Percentiles rank a stretch among this genome's conserved stretches.
Evolutionary conservation across 2,888 invertebrate genomes (phyloP).

Genomic region (Caradrina kadenii): DNA sequence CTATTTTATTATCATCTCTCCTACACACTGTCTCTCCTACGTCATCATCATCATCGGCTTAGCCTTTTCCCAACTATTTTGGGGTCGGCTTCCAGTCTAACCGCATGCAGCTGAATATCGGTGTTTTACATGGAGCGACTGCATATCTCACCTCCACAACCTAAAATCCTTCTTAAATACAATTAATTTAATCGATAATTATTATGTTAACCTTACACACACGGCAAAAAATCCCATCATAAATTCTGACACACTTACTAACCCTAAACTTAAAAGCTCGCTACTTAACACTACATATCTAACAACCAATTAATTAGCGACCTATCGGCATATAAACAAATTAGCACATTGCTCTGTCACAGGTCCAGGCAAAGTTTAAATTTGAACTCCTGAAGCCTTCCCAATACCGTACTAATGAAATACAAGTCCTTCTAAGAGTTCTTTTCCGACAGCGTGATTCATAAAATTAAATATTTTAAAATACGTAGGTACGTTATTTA

Average conservation of each 20-base stretch:
- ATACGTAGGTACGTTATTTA: too few relatives aligned
- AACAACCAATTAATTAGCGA: constrained; percentile 32
- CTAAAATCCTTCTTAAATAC: not conserved
- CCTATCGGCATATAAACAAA: constrained; percentile 30
- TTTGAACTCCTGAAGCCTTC: not conserved
- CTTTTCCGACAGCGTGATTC: too few relatives aligned
- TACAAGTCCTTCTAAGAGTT: too few relatives aligned
- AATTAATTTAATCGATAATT: constrained; percentile 1
- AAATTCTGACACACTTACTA: constrained; percentile 23
- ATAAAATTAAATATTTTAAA: too few relatives aligned
- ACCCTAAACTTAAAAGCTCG: constrained; percentile 16
- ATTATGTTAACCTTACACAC: not conserved
- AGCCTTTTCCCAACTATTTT: too few relatives aligned
- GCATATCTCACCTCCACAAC: too few relatives aligned
- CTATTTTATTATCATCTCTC: too few relatives aligned
- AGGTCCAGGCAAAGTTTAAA: not conserved
- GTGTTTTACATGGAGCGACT: too few relatives aligned
- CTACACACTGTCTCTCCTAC: too few relatives aligned
- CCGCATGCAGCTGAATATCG: too few relatives aligned
- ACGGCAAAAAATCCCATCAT: constrained; percentile 18
- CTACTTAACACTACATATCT: constrained; percentile 29
- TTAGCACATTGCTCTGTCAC: constrained; percentile 43
- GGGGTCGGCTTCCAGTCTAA: too few relatives aligned
- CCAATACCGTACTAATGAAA: not conserved
- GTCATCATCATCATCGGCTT: too few relatives aligned